phyloP scores from a whole-genome alignment of 1,140 invertebrate genomes.

The Rhynchophorus ferrugineus region DNA sequence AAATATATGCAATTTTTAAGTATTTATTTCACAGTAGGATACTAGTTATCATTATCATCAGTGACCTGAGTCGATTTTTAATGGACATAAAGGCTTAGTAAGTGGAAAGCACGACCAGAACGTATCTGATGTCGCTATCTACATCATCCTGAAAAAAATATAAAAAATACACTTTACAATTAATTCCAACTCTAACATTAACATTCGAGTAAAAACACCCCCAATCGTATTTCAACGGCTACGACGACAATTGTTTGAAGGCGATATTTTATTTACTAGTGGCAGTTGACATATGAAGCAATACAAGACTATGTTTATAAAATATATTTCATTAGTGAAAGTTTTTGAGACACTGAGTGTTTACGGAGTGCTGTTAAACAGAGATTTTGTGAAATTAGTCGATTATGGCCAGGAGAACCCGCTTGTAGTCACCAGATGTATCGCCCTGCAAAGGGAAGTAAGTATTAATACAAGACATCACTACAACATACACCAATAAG shows the following conservation, averaged over 20 bases:
- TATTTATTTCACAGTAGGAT: slow-evolving; percentile 10
- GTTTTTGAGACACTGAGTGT: slow-evolving; percentile 20
- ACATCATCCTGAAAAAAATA: slow-evolving; percentile 36
- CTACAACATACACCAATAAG: not conserved
- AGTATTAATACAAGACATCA: slow-evolving; percentile 16
- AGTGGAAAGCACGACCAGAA: slow-evolving; percentile 34
- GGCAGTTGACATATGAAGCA: slow-evolving; percentile 29
- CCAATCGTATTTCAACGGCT: no score
- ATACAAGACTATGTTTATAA: slow-evolving; percentile 9
- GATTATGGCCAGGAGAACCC: slow-evolving; percentile 74
- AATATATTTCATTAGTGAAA: slow-evolving; percentile 15
- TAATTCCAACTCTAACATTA: not conserved
- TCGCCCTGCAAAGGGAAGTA: slow-evolving; percentile 61
- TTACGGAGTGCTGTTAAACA: slow-evolving; percentile 32
- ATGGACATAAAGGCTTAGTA: slow-evolving; percentile 24
- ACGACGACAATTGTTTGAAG: slow-evolving; percentile 7
- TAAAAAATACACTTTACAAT: slow-evolving; percentile 26
- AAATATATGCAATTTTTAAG: slow-evolving; percentile 5
- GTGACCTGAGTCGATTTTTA: slow-evolving; percentile 19
- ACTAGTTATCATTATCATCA: slow-evolving; percentile 4
- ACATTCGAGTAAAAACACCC: not conserved
- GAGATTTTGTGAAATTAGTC: slow-evolving; percentile 44
- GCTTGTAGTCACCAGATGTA: slow-evolving; percentile 88
- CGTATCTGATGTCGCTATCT: slow-evolving; percentile 34
- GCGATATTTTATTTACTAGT: slow-evolving; percentile 25